These are phyloP conservation scores for Psylliodes chrysocephalus DNA, from an alignment of 2,888 invertebrate genomes.

Conservation along the genomic window DNA sequence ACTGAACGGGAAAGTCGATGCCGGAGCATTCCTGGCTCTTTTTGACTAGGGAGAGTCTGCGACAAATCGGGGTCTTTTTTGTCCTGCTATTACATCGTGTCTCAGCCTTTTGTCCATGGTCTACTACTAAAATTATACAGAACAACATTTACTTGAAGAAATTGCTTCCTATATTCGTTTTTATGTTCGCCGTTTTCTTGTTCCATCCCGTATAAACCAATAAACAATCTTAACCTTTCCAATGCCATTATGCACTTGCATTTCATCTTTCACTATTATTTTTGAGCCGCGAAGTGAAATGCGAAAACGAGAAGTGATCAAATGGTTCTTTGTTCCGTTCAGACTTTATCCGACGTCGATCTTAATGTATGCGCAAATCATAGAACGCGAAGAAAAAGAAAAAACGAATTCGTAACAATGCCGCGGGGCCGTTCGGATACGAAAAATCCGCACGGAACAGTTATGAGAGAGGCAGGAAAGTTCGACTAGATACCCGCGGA, in stretches of 20 bases:
- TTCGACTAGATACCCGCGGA: background rate
- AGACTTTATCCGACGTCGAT: constrained; percentile 2
- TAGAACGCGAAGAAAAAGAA: background rate
- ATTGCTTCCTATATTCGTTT: no score
- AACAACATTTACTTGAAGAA: no score
- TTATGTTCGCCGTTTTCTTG: no score
- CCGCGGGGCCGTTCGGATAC: background rate
- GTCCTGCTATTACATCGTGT: no score
- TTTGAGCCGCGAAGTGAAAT: background rate
- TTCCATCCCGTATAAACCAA: no score
- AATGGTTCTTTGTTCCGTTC: constrained; percentile 7
- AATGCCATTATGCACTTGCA: background rate
- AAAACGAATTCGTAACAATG: constrained; percentile 16
- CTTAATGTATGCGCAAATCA: constrained; percentile 13
- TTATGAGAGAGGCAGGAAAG: background rate
- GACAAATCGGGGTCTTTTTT: no score
- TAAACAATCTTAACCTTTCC: background rate
- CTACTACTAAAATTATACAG: no score
- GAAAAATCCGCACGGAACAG: constrained; percentile 2
- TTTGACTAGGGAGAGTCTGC: no score
- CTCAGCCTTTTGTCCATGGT: no score
- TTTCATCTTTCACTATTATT: background rate
- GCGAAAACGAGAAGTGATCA: constrained; percentile 8
- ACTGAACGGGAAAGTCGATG: no score
- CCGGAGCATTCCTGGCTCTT: no score